Base-by-base conservation (phyloP, 2,113 vertebrate genomes). In the Pterocles orientalis region DNA sequence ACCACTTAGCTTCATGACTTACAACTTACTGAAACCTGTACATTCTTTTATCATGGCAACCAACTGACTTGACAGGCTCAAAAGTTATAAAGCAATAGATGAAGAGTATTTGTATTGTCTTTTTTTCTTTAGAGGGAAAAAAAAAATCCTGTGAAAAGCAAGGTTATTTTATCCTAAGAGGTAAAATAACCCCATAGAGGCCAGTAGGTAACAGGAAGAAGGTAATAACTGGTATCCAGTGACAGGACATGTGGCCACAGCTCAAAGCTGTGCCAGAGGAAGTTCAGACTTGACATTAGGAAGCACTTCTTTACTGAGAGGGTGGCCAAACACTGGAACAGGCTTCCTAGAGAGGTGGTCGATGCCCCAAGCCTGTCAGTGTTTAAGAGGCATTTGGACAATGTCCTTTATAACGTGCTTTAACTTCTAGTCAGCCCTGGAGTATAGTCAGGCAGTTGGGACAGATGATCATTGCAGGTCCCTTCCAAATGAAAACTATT, bases 191-290 rank as follows among this genome's bases (percentile, higher is more conserved):
- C 5, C 28, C 24, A 29, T 13, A 41, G 79, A 70, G 17, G 6
- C 11, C 34, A 66, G 41, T 33, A 16, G 29, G 7, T 45, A 86
- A 39, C 34, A 86, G 29, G 10, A 76, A 66, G 56, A 70, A 66
- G 25, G 4, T 28, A 60, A 15, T 64, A 64, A 76, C 16, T 34
- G 28, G 24, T 41, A 34, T 21, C 31, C 14, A 50, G 18, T 26
- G 36, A 8, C 4, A 43, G 39, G 16, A 53, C 1, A 0, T 2
- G 0, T 16, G 45, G n/a, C 15, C 75, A 53, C 5, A 10, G 28
- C 10, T 47, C 33, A 45, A 11, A 56, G 41, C 28, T 28, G 11
- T 4, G 0, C 0, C 5, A 21, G 25, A 3, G 14, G 14, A 26
- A 36, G 23, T 8, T 56, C 12, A 71, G 48, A n/a, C n/a, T n/a